Base-by-base conservation (phyloP, 2,888 invertebrate genomes). In the Timema podura region DNA sequence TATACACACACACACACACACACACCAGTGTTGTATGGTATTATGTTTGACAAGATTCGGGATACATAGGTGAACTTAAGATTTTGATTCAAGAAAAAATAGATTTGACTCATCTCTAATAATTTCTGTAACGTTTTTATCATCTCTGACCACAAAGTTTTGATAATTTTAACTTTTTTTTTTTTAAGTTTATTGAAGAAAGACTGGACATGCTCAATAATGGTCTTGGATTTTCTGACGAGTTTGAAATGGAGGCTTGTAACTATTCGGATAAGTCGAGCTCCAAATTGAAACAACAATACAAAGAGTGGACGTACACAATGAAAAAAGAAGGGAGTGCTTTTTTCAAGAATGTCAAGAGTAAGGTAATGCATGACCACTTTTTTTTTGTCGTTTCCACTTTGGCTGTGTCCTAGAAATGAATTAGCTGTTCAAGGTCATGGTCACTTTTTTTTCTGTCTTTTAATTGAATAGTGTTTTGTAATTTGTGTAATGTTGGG, bases 161-260 rank as follows among this genome's bases (percentile, higher is more conserved):
- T 1, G 2, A 51, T n/a, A 51, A 13, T 51, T 51, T 30, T 30
- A 30, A 30, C 30, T 30, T 6, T 9, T 16, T 48, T 59, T 13
- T 71, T 73, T 80, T 83, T 65, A 82, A 95, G 92, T 96, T 98
- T 81, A 93, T 98, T 78, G 96, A 97, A 79, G 97, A 96, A 82
- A 87, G 98, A 76, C 83, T 98, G 75, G 92, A 93, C 76, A 89
- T 96, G 86, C 85, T 98, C 74, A 97, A 96, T 80, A 90, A 91
- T n/a, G 97, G 98, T 0, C 85, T 91, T 71, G 95, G 96, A 0
- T 95, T 95, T 80, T 92, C 92, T 49, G 98, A 98, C 80, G 95
- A 97, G 79, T 98, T 98, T 81, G 98, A 98, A 82, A 86, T 91
- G 78, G 97, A 98, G 82, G 91, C 89, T 71, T 91, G 86, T 81